phyloP scores from a whole-genome alignment of 2,888 invertebrate species.

The Resseliella maxima region DNA sequence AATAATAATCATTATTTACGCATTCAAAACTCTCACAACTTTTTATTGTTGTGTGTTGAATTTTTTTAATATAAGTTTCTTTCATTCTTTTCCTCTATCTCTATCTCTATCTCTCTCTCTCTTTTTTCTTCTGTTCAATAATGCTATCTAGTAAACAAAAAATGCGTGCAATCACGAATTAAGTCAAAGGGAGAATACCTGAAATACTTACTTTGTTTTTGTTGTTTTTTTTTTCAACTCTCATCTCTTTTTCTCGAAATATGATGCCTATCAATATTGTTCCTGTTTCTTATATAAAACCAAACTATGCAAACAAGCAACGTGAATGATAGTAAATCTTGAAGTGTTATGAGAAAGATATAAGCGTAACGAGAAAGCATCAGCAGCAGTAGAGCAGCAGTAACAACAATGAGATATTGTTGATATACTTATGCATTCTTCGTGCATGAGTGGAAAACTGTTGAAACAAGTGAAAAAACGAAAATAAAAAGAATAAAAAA shows the following conservation, averaged over 20 bases:
- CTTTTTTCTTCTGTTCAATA: not conserved
- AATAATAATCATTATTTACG: slow-evolving; percentile 40
- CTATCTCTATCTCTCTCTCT: not conserved
- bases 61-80: not conserved
- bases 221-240: too few relatives aligned
- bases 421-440: slow-evolving; percentile 51
- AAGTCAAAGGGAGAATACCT: not conserved
- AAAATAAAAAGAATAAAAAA: not conserved
- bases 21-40: not conserved
- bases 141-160: too few relatives aligned
- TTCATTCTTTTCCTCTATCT: not conserved
- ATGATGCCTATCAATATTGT: slow-evolving; percentile 51
- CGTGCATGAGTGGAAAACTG: slow-evolving; percentile 54
- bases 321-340: not conserved
- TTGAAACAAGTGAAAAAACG: slow-evolving; percentile 9
- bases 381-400: too few relatives aligned
- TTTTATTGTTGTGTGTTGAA: not conserved
- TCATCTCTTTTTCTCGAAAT: not conserved
- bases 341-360: not conserved
- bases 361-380: not conserved
- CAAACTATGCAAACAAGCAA: slow-evolving; percentile 50
- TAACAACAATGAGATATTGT: slow-evolving; percentile 33
- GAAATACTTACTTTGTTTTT: not conserved
- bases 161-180: not conserved
- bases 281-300: slow-evolving; percentile 18